Conservation (phyloP, 2,797 vertebrate species). For the Halcyon chelicuti region DNA sequence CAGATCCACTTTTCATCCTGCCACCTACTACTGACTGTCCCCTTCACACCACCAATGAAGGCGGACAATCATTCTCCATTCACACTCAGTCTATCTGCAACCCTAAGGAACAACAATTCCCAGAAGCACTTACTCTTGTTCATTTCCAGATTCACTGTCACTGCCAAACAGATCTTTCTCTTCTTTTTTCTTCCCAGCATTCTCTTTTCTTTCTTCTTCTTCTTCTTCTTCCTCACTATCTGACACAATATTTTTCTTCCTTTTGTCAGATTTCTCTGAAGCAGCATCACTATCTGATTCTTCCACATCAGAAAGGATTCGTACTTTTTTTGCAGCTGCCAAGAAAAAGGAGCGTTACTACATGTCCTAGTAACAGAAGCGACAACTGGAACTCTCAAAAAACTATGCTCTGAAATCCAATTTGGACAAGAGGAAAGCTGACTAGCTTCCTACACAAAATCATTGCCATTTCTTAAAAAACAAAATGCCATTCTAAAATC, state of each 20-base stretch:
- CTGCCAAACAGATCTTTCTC: slow-evolving; percentile 95
- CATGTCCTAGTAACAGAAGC: neutral
- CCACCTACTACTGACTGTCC: neutral
- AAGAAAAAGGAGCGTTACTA: slow-evolving; percentile 18
- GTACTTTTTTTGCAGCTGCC: slow-evolving; percentile 86
- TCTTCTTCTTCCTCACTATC: slow-evolving; percentile 91
- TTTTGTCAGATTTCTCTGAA: slow-evolving; percentile 80
- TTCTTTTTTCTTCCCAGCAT: slow-evolving; percentile 82
- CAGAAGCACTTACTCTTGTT: slow-evolving; percentile 90
- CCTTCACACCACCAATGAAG: neutral
- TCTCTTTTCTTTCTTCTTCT: slow-evolving; percentile 76
- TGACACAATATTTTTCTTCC: slow-evolving; percentile 85
- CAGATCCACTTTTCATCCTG: neutral
- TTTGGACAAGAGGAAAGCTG: neutral
- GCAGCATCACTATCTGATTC: slow-evolving; percentile 88
- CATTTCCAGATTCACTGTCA: slow-evolving; percentile 93
- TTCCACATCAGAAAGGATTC: slow-evolving; percentile 88
- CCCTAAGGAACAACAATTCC: neutral
- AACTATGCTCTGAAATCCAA: neutral
- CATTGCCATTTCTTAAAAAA: neutral
- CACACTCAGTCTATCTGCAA: neutral
- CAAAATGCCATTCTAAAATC: neutral
- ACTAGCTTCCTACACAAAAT: neutral
- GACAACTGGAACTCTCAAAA: neutral
- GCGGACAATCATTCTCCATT: neutral